Conservation (phyloP, 2,888 invertebrate genomes). For the Athripsodes cinereus region DNA sequence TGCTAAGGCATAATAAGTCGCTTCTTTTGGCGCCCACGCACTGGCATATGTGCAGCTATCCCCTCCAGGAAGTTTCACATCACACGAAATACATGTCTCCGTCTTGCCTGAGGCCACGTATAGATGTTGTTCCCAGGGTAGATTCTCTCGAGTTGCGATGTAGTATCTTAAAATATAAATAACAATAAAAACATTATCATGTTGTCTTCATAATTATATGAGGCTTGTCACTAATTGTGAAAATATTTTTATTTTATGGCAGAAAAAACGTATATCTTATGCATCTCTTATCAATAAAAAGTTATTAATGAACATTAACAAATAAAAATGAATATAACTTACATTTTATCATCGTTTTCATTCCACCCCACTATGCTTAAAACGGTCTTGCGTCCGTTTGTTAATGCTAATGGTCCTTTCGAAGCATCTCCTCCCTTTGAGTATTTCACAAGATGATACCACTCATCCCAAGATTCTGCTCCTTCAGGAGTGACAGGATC, state of each 20-base stretch:
- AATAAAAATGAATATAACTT: too few relatives aligned
- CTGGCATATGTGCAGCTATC: constrained; percentile 52
- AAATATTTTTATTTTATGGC: too few relatives aligned
- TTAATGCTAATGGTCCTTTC: constrained; percentile 35
- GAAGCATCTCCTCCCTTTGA: constrained; percentile 25
- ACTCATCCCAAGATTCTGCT: constrained; percentile 43
- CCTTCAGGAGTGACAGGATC: constrained; percentile 35
- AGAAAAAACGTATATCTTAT: too few relatives aligned
- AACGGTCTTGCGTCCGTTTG: constrained; percentile 55
- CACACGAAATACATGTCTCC: constrained; percentile 64
- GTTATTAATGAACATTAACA: too few relatives aligned
- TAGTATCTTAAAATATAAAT: constrained; percentile 58
- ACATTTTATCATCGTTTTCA: constrained; percentile 50
- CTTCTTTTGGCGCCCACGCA: constrained; percentile 54
- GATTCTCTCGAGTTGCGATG: constrained; percentile 54
- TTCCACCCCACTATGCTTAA: constrained; percentile 58
- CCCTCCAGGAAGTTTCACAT: constrained; percentile 50
- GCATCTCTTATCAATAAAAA: too few relatives aligned
- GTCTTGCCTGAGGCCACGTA: constrained; percentile 50
- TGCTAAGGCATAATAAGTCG: constrained; percentile 58
- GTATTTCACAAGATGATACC: constrained; percentile 40
- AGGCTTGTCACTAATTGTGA: too few relatives aligned
- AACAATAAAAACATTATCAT: too few relatives aligned
- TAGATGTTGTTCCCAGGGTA: constrained; percentile 66
- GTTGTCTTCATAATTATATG: too few relatives aligned